These are phyloP conservation scores for Tachina fera DNA, from an alignment of 2,888 invertebrate species.

Conservation along the genomic window DNA sequence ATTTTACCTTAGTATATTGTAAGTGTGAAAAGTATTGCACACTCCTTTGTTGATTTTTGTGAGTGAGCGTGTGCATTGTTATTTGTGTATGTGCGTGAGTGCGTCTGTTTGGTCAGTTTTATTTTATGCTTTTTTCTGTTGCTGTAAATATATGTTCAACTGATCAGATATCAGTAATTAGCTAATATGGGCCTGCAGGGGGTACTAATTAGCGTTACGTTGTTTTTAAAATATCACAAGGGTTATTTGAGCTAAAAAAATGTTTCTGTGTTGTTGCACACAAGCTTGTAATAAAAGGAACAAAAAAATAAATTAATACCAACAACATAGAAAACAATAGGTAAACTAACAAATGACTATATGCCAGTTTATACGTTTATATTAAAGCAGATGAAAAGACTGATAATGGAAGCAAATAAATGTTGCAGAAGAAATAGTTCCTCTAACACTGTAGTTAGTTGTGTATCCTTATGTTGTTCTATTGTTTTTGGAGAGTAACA, in stretches of 20 bases:
- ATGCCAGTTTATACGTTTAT: neutral
- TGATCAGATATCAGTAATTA: slow-evolving; percentile 74
- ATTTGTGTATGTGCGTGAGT: neutral
- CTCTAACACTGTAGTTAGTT: neutral
- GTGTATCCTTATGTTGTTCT: neutral
- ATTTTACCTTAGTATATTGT: slow-evolving; percentile 1
- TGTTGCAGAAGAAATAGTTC: slow-evolving; percentile 1
- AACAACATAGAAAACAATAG: slow-evolving; percentile 8
- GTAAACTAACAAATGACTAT: neutral
- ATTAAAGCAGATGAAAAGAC: slow-evolving; percentile 41
- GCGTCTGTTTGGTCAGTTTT: slow-evolving; percentile 17
- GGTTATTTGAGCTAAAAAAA: neutral
- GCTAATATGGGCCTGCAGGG: slow-evolving; percentile 70
- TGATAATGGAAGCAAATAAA: slow-evolving; percentile 57
- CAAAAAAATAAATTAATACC: slow-evolving; percentile 6
- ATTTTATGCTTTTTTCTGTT: slow-evolving; percentile 15
- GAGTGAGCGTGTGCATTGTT: neutral
- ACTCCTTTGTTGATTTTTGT: neutral
- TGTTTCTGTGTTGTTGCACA: slow-evolving; percentile 7
- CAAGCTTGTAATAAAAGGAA: slow-evolving; percentile 10
- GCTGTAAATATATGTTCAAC: slow-evolving; percentile 57
- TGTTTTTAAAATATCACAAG: slow-evolving; percentile 22
- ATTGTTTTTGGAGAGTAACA: slow-evolving; percentile 1
- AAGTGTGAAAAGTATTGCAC: neutral
- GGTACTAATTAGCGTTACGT: slow-evolving; percentile 71